Evolutionary conservation across 2,113 vertebrate genomes (phyloP).

Genomic region (Tetraodon nigroviridis): DNA sequence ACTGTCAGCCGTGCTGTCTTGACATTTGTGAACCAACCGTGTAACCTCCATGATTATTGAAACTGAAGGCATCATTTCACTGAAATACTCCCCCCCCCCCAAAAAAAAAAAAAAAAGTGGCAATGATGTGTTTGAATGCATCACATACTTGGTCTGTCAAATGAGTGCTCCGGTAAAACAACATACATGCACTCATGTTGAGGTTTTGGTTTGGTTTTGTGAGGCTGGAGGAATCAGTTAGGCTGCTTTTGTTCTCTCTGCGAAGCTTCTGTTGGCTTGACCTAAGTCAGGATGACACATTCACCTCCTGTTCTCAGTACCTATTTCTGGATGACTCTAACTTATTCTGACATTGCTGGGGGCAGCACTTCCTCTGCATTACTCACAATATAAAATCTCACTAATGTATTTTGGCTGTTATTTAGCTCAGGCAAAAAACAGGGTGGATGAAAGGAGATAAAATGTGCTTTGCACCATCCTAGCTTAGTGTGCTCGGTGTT

Average conservation of each 20-base stretch:
- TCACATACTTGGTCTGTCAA: slow-evolving; percentile 4
- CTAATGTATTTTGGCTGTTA: slow-evolving; percentile 60
- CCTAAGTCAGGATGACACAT: slow-evolving; percentile 68
- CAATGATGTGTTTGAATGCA: slow-evolving; percentile 15
- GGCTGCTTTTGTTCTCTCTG: slow-evolving; percentile 57
- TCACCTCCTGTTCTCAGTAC: slow-evolving; percentile 65
- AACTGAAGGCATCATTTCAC: slow-evolving; percentile 12
- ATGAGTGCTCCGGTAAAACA: slow-evolving; percentile 18
- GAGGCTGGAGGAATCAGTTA: slow-evolving; percentile 42
- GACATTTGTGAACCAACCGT: slow-evolving; percentile 43
- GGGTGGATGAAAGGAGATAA: not conserved
- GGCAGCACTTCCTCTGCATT: slow-evolving; percentile 65
- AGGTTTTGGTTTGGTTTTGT: slow-evolving; percentile 34
- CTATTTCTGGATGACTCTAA: slow-evolving; percentile 73
- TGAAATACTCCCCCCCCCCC: too few relatives aligned
- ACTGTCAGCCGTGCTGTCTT: slow-evolving; percentile 15
- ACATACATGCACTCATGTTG: slow-evolving; percentile 29
- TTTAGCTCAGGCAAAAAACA: slow-evolving; percentile 40
- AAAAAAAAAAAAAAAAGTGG: not conserved
- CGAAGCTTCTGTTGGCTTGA: slow-evolving; percentile 58
- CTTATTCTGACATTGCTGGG: slow-evolving; percentile 67
- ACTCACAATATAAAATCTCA: slow-evolving; percentile 59
- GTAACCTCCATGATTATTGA: slow-evolving; percentile 5
- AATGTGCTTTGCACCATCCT: slow-evolving; percentile 11
- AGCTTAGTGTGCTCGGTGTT: slow-evolving; percentile 6